Evolutionary conservation across 2,888 invertebrate genomes (phyloP).

Genomic region (Ophioninae sp.): DNA sequence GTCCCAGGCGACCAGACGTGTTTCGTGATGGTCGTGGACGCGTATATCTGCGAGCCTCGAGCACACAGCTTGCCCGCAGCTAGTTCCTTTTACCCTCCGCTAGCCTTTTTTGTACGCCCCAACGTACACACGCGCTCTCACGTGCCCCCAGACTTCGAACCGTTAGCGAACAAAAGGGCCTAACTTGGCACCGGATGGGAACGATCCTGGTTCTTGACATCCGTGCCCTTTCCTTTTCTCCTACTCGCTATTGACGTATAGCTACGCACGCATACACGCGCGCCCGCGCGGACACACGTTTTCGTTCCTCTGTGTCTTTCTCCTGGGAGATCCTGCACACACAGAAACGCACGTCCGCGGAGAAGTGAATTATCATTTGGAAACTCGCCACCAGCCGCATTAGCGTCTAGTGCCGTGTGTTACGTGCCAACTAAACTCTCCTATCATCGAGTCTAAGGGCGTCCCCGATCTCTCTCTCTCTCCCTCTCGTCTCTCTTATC

Average conservation of each 20-base stretch:
- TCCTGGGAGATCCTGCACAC: neutral
- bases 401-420: neutral
- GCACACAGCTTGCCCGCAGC: slow-evolving; percentile 68
- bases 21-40: slow-evolving; percentile 52
- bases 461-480: neutral
- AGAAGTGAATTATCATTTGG: slow-evolving; percentile 21
- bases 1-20: slow-evolving; percentile 54
- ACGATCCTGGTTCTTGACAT: slow-evolving; percentile 7
- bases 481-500: neutral
- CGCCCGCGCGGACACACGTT: neutral
- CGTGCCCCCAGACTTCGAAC: neutral
- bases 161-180: slow-evolving; percentile 24
- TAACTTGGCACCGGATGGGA: neutral
- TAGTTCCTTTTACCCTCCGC: neutral
- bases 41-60: slow-evolving; percentile 6
- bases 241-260: neutral
- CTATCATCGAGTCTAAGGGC: slow-evolving; percentile 10
- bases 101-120: slow-evolving; percentile 6
- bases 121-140: neutral
- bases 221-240: neutral
- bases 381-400: slow-evolving; percentile 14
- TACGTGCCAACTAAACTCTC: slow-evolving; percentile 7
- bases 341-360: neutral
- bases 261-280: neutral
- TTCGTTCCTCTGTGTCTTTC: neutral